Base-by-base conservation (phyloP, 2,797 vertebrate genomes). In the Benthosema pterotum region DNA sequence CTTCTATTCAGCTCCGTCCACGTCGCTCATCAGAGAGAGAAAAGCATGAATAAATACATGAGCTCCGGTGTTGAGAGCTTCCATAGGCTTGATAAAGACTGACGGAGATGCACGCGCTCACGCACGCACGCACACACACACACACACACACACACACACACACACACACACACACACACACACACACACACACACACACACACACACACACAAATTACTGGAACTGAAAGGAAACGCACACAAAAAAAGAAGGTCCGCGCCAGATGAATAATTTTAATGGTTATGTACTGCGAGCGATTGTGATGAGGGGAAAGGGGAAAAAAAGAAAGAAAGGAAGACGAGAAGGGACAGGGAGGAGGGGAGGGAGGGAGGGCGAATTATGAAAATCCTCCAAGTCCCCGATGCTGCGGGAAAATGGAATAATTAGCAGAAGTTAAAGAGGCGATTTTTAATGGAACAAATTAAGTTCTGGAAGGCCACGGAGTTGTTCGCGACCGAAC, bases 31-130 rank as follows among this genome's bases (percentile, higher is more conserved):
- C 83, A 82, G 84, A 89, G 83, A 79, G 84, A 84, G 84, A 78
- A 51, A 71, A 71, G 70, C 77, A 85, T 88, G 85, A 88, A 88
- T 88, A 88, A 90, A 88, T 83, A 88, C 85, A 88, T 86, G 82
- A 88, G 85, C 72, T 65, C 32, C 32, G 32, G 6, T 9, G 71
- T 11, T 71, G 65, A 58, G 70, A 67, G 75, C 77, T 83, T n/a
- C 82, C 79, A 76, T 74, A 83, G 72, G 81, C 75, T 83, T 75
- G 83, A 86, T 88, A 81, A 82, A 86, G 82, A 76, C 32, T 38
- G 48, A 76, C 65, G 75, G 64, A 74, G 72, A 79, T 72, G 72
- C 62, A 85, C 63, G 82, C 77, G 8, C 43, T 13, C 43, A 46
- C 43, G 14, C 43, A 46, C 43, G 14, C 8, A n/a, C 43, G 14